Conservation (phyloP, 2,888 invertebrate genomes). For the Sminthurides aquaticus region DNA sequence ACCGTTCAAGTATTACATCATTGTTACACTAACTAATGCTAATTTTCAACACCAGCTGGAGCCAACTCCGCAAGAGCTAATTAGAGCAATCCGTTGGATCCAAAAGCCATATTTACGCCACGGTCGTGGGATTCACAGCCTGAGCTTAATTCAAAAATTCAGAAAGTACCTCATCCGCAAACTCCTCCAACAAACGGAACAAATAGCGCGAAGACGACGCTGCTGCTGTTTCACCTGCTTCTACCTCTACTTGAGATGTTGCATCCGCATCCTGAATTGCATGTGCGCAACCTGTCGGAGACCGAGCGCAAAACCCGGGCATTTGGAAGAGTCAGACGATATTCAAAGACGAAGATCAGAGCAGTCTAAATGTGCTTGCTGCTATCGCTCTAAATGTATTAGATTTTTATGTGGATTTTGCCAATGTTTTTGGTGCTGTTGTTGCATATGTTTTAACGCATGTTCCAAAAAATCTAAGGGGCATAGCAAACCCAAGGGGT, state of each 20-base stretch:
- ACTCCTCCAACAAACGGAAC: background rate
- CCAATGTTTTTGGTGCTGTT: too few species aligned
- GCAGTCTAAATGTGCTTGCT: too few species aligned
- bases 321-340: too few species aligned
- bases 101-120: background rate
- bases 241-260: background rate
- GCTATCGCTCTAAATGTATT: too few species aligned
- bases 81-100: background rate
- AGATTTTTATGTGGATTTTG: too few species aligned
- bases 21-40: too few species aligned
- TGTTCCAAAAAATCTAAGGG: too few species aligned
- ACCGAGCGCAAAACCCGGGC: too few species aligned
- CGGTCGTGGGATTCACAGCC: background rate
- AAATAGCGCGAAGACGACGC: background rate
- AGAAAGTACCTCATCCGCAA: background rate
- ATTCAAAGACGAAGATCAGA: too few species aligned
- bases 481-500: too few species aligned
- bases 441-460: too few species aligned
- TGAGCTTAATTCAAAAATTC: background rate
- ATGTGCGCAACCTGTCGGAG: background rate
- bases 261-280: background rate
- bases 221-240: background rate
- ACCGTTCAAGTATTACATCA: too few species aligned
- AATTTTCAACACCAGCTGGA: background rate
- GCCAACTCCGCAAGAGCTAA: background rate